phyloP scores from a whole-genome alignment of 1,140 invertebrate genomes.

The Idris sp. region DNA sequence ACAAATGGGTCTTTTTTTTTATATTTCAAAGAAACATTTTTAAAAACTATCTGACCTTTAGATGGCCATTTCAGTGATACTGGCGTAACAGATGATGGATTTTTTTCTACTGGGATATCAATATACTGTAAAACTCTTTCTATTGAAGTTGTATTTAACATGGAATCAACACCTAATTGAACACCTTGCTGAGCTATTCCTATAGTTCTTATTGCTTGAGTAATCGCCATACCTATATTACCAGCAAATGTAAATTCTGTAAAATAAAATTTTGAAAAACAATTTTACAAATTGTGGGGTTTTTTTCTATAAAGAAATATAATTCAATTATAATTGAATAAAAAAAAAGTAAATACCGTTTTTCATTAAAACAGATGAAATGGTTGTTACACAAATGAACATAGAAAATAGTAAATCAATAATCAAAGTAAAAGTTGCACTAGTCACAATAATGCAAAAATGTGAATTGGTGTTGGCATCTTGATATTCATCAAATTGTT shows the following conservation, averaged over 20 bases:
- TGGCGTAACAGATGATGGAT: constrained; percentile 66
- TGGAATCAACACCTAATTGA: constrained; percentile 84
- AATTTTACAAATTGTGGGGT: too few relatives aligned
- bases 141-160: constrained; percentile 89
- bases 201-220: constrained; percentile 87
- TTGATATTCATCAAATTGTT: constrained; percentile 84
- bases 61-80: constrained; percentile 77
- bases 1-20: constrained; percentile 81
- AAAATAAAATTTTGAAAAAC: constrained; percentile 5
- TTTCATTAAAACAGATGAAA: constrained; percentile 73
- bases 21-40: constrained; percentile 84
- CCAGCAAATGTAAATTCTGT: constrained; percentile 74
- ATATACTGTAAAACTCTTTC: constrained; percentile 88
- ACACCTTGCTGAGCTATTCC: constrained; percentile 91
- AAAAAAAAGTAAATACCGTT: constrained; percentile 65
- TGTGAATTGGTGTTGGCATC: constrained; percentile 83
- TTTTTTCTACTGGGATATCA: constrained; percentile 81
- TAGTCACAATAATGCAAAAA: constrained; percentile 80
- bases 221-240: constrained; percentile 89
- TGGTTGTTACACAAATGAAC: constrained; percentile 64
- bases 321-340: too few relatives aligned
- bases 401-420: constrained; percentile 63
- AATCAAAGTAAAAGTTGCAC: constrained; percentile 78
- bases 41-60: constrained; percentile 75
- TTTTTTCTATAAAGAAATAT: too few relatives aligned